These are phyloP conservation scores for Drosophila guanche DNA, from an alignment of 1,140 invertebrate species.

Conservation along the genomic window DNA sequence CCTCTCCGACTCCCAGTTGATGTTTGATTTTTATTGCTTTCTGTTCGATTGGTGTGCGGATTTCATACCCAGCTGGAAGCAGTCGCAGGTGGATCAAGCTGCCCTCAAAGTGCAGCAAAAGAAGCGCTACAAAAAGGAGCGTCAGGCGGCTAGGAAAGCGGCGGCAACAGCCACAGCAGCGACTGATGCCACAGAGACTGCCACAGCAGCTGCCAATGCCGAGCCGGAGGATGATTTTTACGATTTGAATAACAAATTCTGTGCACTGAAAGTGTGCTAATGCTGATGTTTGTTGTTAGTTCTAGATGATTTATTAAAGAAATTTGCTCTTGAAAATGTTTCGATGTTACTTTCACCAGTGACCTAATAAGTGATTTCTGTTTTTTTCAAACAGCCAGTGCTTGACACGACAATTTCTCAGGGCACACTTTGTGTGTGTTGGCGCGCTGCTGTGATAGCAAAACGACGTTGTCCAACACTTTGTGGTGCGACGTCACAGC, in stretches of 20 bases:
- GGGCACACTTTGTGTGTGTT: too few relatives aligned
- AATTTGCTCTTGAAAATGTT: too few relatives aligned
- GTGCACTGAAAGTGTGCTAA: constrained; percentile 47
- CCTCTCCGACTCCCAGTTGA: constrained; percentile 84
- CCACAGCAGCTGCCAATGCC: constrained; percentile 57
- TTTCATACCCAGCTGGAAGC: constrained; percentile 69
- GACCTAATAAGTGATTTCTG: too few relatives aligned
- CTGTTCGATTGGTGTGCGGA: constrained; percentile 65
- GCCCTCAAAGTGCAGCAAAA: constrained; percentile 54
- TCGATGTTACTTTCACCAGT: too few relatives aligned
- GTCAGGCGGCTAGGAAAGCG: constrained; percentile 63
- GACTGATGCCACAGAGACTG: too few relatives aligned
- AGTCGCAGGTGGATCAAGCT: constrained; percentile 17
- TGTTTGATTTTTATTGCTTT: constrained; percentile 82
- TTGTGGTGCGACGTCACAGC: too few relatives aligned
- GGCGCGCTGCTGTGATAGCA: too few relatives aligned
- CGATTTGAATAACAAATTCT: constrained; percentile 83
- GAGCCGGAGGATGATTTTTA: constrained; percentile 64
- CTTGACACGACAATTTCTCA: too few relatives aligned
- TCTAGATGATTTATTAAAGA: too few relatives aligned
- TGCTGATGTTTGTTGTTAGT: too few relatives aligned
- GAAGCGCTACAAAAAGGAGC: constrained; percentile 70
- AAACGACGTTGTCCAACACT: too few relatives aligned
- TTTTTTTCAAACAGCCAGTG: too few relatives aligned
- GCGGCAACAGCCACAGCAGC: constrained; percentile 8